Conservation (phyloP, 1,140 invertebrate species). For the Drusus annulatus region DNA sequence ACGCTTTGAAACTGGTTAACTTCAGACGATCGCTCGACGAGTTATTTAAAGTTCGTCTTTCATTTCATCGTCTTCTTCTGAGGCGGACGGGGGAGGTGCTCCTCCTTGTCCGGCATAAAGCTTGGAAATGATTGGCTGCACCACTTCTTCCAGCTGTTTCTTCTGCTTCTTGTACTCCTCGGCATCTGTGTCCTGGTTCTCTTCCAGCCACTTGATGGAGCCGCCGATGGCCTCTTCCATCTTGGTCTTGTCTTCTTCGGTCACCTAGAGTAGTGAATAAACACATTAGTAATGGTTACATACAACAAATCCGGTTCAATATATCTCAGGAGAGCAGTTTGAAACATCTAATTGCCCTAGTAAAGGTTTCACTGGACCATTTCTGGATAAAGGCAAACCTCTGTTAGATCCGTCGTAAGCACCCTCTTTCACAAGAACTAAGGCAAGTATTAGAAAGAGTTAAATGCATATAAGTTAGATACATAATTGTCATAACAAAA, state of each 20-base stretch:
- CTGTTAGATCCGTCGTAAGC: too few species aligned
- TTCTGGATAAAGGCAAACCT: too few species aligned
- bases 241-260: constrained; percentile 93
- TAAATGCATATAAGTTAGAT: too few species aligned
- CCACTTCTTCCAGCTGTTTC: constrained; percentile 95
- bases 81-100: constrained; percentile 78
- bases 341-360: too few species aligned
- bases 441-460: too few species aligned
- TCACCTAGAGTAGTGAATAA: constrained; percentile 66
- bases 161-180: constrained; percentile 98
- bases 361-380: too few species aligned
- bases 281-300: too few species aligned
- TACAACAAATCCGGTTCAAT: too few species aligned
- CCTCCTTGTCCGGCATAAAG: constrained; percentile 91
- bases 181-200: constrained; percentile 93
- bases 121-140: constrained; percentile 98
- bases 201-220: constrained; percentile 98
- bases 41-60: constrained; percentile 88
- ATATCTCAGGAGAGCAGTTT: too few species aligned
- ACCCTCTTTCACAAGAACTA: too few species aligned
- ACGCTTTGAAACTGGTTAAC: constrained; percentile 10
- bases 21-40: neutral
- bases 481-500: too few species aligned
- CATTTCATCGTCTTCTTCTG: constrained; percentile 86
- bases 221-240: constrained; percentile 97